These are phyloP conservation scores for Percina caprodes DNA, from an alignment of 2,113 vertebrate genomes.

Conservation along the genomic window DNA sequence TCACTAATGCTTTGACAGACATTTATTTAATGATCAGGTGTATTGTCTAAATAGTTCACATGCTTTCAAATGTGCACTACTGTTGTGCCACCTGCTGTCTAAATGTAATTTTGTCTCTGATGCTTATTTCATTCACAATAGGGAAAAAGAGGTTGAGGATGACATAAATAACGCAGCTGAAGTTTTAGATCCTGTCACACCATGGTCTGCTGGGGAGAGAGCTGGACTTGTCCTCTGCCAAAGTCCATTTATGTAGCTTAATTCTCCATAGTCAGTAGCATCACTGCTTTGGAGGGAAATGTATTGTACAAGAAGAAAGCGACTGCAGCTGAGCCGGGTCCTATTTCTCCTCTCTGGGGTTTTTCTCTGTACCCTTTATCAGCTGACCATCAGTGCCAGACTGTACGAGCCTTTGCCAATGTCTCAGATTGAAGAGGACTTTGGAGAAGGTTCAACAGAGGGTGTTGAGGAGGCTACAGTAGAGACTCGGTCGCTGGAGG, in stretches of 20 bases:
- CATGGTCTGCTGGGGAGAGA: conserved; percentile 62
- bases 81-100: neutral
- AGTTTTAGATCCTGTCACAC: conserved; percentile 50
- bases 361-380: conserved; percentile 87
- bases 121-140: conserved; percentile 47
- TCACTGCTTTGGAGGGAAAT: conserved; percentile 74
- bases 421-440: conserved; percentile 70
- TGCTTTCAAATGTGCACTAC: neutral
- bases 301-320: conserved; percentile 84
- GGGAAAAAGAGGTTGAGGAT: conserved; percentile 48
- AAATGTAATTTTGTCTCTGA: conserved; percentile 32
- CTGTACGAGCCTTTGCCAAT: conserved; percentile 76
- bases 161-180: conserved; percentile 71
- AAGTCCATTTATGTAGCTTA: conserved; percentile 58
- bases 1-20: neutral
- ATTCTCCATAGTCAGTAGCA: conserved; percentile 54
- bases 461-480: conserved; percentile 55
- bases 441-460: conserved; percentile 68
- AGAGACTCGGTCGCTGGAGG: conserved; percentile 48
- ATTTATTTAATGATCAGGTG: neutral
- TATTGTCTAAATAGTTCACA: conserved; percentile 1
- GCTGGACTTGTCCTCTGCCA: conserved; percentile 40
- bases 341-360: conserved; percentile 88
- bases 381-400: conserved; percentile 84
- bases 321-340: conserved; percentile 85